These are phyloP conservation scores for Sardinella longiceps DNA, from an alignment of 2,797 vertebrate species.

Conservation along the genomic window DNA sequence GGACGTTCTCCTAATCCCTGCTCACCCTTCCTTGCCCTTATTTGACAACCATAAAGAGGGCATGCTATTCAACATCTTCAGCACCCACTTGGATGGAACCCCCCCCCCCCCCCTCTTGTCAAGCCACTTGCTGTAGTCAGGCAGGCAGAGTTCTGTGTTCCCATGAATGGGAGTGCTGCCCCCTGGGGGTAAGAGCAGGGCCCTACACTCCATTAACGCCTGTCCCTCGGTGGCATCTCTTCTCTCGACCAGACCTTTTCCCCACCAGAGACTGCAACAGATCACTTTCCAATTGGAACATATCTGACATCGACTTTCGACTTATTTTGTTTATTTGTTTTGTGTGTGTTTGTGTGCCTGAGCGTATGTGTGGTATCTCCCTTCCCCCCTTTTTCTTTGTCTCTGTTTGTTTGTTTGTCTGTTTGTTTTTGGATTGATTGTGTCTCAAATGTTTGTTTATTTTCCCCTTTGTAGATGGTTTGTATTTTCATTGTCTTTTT, in stretches of 20 bases:
- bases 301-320: constrained; percentile 77
- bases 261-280: constrained; percentile 76
- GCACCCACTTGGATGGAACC: not conserved
- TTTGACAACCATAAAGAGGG: not conserved
- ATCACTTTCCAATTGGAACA: constrained; percentile 81
- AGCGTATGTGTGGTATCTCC: constrained; percentile 44
- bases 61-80: not conserved
- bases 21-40: not conserved
- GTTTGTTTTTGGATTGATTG: constrained; percentile 16
- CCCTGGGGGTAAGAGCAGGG: not conserved
- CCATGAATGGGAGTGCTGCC: not conserved
- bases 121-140: not conserved
- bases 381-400: constrained; percentile 55
- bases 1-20: not conserved
- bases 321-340: constrained; percentile 66
- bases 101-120: not conserved
- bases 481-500: not conserved
- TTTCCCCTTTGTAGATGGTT: constrained; percentile 20
- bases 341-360: constrained; percentile 43
- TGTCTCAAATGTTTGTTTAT: constrained; percentile 28
- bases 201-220: constrained; percentile 10
- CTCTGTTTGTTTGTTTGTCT: constrained; percentile 51
- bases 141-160: not conserved
- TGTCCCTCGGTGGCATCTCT: constrained; percentile 29
- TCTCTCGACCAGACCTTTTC: constrained; percentile 20